Percentiles rank a stretch among this genome's conserved stretches.
These are phyloP conservation scores for Nymphicus hollandicus DNA, from an alignment of 2,113 vertebrate species.

Conservation along the genomic window DNA sequence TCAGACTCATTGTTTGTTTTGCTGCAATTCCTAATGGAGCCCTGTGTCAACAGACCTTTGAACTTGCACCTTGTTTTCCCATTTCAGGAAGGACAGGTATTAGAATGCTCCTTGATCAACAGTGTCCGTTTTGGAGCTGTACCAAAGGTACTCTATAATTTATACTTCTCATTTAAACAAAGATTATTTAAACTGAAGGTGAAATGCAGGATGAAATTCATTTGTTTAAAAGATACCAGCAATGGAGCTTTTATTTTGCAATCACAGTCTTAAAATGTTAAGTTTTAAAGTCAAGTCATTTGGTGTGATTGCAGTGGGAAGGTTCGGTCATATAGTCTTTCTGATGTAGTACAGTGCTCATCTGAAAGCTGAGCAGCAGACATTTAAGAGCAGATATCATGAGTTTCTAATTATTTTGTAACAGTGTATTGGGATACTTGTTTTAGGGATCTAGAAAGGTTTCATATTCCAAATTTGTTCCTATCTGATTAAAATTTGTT, in stretches of 20 bases:
- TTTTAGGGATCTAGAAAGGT: neutral
- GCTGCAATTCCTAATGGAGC: neutral
- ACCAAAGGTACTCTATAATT: slow-evolving; percentile 82
- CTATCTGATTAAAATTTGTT: neutral
- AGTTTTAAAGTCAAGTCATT: neutral
- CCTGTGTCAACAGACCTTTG: neutral
- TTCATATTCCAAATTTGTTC: neutral
- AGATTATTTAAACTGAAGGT: neutral
- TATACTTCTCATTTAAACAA: neutral
- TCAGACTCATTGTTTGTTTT: neutral
- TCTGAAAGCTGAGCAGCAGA: neutral
- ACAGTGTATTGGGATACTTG: neutral
- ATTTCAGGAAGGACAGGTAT: slow-evolving; percentile 92
- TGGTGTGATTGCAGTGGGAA: neutral
- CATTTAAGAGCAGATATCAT: neutral
- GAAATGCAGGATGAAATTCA: neutral
- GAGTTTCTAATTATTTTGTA: neutral
- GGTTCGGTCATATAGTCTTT: neutral
- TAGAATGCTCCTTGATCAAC: slow-evolving; percentile 98
- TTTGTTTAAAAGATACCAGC: neutral
- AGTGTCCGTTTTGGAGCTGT: slow-evolving; percentile 87
- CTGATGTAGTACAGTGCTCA: neutral
- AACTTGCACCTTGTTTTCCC: slow-evolving; percentile 13
- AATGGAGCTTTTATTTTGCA: neutral
- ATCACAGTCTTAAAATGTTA: neutral